These are phyloP conservation scores for Aphodius granarius DNA, from an alignment of 2,888 invertebrate genomes.

Conservation along the genomic window DNA sequence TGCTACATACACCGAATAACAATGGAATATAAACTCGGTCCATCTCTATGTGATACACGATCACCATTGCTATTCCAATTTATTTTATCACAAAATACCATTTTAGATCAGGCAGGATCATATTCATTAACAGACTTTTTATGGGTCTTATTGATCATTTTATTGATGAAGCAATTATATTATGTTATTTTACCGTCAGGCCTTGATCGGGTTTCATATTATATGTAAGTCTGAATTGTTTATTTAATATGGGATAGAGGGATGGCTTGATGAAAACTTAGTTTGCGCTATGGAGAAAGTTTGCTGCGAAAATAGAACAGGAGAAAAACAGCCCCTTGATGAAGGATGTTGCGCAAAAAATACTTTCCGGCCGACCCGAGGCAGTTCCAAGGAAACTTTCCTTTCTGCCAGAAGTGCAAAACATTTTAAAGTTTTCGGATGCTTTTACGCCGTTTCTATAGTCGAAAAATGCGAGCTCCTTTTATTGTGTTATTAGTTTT, in stretches of 20 bases:
- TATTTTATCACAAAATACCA: neutral
- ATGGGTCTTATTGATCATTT: neutral
- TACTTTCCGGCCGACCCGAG: neutral
- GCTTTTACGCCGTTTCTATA: neutral
- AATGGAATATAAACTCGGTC: neutral
- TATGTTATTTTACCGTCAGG: neutral
- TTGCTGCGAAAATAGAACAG: neutral
- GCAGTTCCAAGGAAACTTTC: neutral
- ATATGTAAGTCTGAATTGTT: neutral
- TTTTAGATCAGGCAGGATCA: neutral
- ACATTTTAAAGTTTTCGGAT: neutral
- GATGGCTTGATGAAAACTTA: neutral
- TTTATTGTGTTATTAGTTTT: neutral
- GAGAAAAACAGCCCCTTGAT: neutral
- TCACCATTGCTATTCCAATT: neutral
- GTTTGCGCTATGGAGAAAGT: neutral
- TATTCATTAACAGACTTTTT: too few relatives aligned
- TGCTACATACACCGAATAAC: neutral
- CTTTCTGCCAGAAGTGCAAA: neutral
- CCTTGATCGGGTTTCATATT: neutral
- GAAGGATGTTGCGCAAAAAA: neutral
- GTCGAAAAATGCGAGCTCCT: neutral
- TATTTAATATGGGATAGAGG: neutral
- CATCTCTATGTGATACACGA: neutral
- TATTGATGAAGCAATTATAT: neutral